Conservation (phyloP, 2,113 vertebrate genomes). For the Thamnaconus septentrionalis region DNA sequence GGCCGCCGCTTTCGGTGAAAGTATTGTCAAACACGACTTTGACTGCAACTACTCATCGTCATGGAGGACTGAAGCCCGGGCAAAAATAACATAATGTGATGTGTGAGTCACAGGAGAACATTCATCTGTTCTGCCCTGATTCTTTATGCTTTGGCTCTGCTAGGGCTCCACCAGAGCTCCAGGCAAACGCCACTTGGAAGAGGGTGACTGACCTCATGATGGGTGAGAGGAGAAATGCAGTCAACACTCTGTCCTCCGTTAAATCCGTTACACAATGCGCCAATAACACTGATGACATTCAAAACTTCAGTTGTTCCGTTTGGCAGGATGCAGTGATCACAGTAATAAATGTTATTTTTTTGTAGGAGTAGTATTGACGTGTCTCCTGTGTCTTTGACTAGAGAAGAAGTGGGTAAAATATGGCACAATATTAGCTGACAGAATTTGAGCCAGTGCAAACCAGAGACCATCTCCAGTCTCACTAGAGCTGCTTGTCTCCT, state of each 20-base stretch:
- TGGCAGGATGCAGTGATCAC: too few relatives aligned
- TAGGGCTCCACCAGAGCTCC: neutral
- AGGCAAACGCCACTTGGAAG: neutral
- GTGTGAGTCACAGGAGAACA: conserved; percentile 51
- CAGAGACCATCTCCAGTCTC: too few relatives aligned
- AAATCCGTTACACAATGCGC: neutral
- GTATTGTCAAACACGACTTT: neutral
- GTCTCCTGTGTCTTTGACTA: too few relatives aligned
- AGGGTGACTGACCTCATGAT: conserved; percentile 13
- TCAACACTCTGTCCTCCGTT: conserved; percentile 5
- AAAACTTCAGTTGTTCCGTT: too few relatives aligned
- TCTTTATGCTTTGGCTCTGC: conserved; percentile 16
- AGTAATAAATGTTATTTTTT: too few relatives aligned
- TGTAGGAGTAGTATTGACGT: too few relatives aligned
- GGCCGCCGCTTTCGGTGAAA: too few relatives aligned
- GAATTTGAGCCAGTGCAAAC: too few relatives aligned
- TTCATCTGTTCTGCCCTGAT: conserved; percentile 45
- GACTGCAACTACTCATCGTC: conserved; percentile 20
- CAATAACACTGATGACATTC: too few relatives aligned
- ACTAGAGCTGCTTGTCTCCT: too few relatives aligned
- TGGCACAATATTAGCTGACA: too few relatives aligned
- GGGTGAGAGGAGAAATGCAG: neutral
- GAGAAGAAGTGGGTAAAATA: too few relatives aligned
- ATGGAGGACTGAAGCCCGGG: conserved; percentile 16
- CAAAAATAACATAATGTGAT: conserved; percentile 40